Evolutionary conservation across 2,797 vertebrate species (phyloP), one percentile per base, ranked within the genome.

Genomic region (Triplophysa bombifrons): DNA sequence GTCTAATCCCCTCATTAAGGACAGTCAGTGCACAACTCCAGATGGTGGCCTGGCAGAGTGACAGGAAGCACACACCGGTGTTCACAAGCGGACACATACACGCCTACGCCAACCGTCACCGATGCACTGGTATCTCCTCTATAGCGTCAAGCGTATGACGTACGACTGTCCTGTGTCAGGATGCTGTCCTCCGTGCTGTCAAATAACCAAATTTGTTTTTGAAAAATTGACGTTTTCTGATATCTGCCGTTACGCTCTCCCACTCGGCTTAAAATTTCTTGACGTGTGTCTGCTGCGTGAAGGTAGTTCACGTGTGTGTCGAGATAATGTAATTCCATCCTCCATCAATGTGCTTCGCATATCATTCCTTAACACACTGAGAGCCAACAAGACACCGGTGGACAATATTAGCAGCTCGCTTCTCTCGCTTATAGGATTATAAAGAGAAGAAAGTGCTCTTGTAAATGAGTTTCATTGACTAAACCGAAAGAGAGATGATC

Each of bases 1-100:
- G 75, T 83, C 86, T 92, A 92, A 93, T 93, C 89, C 88, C 85
- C 90, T 94, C 89, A 93, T 93, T 94, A 93, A 87, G 86, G 88
- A 60, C 85, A 82, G 77, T 83, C 76, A 61, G 87, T 41, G 20
- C 87, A 82, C 80, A 83, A 85, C 84, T 84, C 46, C 93, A 94
- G 91, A 92, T 93, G 91, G 91, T 87, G 89, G 84, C 72, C 88
- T 94, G 91, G 91, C 91, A 90, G 83, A 56, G 85, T 88, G 87
- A 83, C 80, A 85, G 82, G 74, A 80, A 80, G 75, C 80, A 81
- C 78, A 61, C 61, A 64, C 17, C 46, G 30, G 65, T 17, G 30
- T 53, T 44, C 41, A 17, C 27, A 11, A 30, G n/a, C 64, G 4
- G 41, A 67, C 56, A 66, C 30, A 48, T n/a, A 46, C 48, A 78